These are phyloP conservation scores for Drosophila watanabei DNA, from an alignment of 1,140 invertebrate genomes.

Conservation along the genomic window DNA sequence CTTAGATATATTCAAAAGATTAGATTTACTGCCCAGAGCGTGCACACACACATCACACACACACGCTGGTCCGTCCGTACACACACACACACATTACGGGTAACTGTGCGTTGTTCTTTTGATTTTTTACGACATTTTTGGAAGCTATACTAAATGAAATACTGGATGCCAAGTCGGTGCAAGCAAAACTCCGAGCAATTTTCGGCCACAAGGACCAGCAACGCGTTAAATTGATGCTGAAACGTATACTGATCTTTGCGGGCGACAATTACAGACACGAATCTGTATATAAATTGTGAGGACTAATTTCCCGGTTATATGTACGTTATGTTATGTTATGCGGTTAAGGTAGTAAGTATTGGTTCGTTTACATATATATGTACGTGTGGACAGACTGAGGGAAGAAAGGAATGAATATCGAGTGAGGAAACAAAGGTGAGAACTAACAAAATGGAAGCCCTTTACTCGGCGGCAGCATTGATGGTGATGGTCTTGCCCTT, in stretches of 20 bases:
- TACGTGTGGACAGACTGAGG: constrained; percentile 53
- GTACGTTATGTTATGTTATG: constrained; percentile 20
- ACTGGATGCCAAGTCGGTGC: constrained; percentile 63
- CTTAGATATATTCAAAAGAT: constrained; percentile 56
- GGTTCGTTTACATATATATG: constrained; percentile 31
- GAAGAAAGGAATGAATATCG: constrained; percentile 75
- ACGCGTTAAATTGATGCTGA: constrained; percentile 55
- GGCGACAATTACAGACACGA: constrained; percentile 59
- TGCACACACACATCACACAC: constrained; percentile 22
- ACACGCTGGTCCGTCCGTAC: too few species aligned
- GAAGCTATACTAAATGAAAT: constrained; percentile 60
- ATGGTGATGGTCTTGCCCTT: constrained; percentile 98
- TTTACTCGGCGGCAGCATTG: constrained; percentile 90
- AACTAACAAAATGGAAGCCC: constrained; percentile 11
- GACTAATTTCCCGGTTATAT: constrained; percentile 67
- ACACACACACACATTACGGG: constrained; percentile 27
- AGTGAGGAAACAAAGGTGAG: constrained; percentile 34
- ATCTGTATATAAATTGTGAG: constrained; percentile 63
- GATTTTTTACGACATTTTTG: constrained; percentile 31
- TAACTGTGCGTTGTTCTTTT: constrained; percentile 45
- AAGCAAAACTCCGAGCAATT: constrained; percentile 67
- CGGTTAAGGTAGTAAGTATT: constrained; percentile 58
- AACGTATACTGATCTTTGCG: constrained; percentile 35
- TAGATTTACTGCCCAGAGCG: constrained; percentile 28
- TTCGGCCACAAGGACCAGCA: constrained; percentile 49